Evolutionary conservation across 2,113 vertebrate genomes (phyloP).

Genomic region (Dinomys branickii): DNA sequence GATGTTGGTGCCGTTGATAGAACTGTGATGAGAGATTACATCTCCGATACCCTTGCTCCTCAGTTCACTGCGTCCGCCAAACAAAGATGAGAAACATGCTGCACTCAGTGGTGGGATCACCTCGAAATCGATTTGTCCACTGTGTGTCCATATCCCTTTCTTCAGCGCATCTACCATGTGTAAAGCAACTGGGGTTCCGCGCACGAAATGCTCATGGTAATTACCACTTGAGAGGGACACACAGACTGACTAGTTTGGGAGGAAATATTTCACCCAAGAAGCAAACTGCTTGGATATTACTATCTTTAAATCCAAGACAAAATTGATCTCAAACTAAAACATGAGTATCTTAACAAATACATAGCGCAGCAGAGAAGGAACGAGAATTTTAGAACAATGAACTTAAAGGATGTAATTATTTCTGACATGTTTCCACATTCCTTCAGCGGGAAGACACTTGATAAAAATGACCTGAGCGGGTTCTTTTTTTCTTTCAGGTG

Average conservation of each 20-base stretch:
- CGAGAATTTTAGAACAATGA: conserved; percentile 35
- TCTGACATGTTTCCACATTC: conserved; percentile 47
- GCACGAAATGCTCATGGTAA: background rate
- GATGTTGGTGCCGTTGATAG: background rate
- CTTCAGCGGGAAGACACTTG: conserved; percentile 41
- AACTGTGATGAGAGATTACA: rapidly evolving
- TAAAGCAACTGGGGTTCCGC: background rate
- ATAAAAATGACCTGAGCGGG: conserved; percentile 65
- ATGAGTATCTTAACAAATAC: background rate
- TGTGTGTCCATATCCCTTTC: background rate
- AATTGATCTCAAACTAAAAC: conserved; percentile 37
- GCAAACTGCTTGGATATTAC: background rate
- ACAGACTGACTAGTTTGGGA: background rate
- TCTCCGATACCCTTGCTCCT: background rate
- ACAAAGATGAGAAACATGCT: background rate
- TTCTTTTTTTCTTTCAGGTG: conserved; percentile 20
- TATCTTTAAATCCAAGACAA: conserved; percentile 35
- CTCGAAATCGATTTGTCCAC: background rate
- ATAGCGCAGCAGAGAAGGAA: background rate
- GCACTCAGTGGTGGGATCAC: background rate
- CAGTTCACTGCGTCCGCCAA: background rate
- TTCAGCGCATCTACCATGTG: background rate
- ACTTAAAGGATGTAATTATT: conserved; percentile 51
- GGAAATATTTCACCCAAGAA: conserved; percentile 10
- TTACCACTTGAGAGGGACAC: background rate